Conservation (phyloP, 2,113 vertebrate species). For the Choloepus hoffmanni region DNA sequence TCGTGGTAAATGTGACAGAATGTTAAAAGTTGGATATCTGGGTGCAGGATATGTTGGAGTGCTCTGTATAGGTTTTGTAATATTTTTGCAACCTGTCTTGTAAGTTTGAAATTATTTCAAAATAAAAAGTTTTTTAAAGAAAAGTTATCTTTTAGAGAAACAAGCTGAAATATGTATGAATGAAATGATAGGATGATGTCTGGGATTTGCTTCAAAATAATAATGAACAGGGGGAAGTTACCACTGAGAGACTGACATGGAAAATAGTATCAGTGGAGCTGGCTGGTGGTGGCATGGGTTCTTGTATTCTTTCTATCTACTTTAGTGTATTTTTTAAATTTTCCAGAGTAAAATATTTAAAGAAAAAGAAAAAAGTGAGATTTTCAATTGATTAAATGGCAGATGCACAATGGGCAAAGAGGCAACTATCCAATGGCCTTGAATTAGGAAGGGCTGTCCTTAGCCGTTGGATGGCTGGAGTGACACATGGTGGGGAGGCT, state of each 20-base stretch:
- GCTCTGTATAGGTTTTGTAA: no score
- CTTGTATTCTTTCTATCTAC: background rate
- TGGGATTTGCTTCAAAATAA: background rate
- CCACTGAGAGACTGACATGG: background rate
- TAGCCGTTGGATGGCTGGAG: background rate
- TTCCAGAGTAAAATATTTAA: constrained; percentile 10
- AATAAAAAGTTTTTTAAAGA: no score
- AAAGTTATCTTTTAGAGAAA: constrained; percentile 43
- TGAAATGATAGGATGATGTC: background rate
- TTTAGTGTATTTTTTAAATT: constrained; percentile 18
- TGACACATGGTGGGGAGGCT: background rate
- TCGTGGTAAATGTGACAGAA: background rate
- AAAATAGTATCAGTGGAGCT: background rate
- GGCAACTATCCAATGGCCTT: background rate
- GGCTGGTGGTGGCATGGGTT: background rate
- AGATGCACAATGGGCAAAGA: background rate
- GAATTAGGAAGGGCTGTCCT: background rate
- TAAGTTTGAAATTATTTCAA: no score
- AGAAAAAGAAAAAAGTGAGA: background rate
- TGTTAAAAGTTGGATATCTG: no score
- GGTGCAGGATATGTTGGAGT: no score
- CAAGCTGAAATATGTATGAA: background rate
- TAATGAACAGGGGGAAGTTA: background rate
- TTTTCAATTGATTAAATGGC: background rate
- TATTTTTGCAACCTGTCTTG: no score